Evolutionary conservation across 2,888 invertebrate species (phyloP).

Genomic region (Actias luna): DNA sequence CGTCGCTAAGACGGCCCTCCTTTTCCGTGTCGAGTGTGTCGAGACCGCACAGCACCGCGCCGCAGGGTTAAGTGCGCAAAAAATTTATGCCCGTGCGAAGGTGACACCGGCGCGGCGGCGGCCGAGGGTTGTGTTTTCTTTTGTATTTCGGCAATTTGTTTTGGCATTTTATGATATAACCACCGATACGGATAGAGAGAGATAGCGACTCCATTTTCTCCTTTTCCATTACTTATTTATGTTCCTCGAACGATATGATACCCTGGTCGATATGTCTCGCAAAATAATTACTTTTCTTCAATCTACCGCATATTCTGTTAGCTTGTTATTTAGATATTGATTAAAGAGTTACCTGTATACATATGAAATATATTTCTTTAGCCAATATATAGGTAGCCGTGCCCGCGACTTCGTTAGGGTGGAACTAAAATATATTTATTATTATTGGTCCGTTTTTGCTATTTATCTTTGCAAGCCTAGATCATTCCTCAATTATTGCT

Average conservation of each 20-base stretch:
- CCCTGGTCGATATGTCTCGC: not conserved
- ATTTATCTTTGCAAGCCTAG: too few species aligned
- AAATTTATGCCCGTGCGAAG: constrained; percentile 64
- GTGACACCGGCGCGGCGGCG: constrained; percentile 40
- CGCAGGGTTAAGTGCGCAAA: constrained; percentile 67
- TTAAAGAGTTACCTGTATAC: too few species aligned
- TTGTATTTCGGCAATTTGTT: constrained; percentile 28
- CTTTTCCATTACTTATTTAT: not conserved
- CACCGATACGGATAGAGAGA: not conserved
- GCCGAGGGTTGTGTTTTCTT: constrained; percentile 25
- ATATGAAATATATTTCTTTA: too few species aligned
- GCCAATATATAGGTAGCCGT: too few species aligned
- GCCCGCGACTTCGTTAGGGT: too few species aligned
- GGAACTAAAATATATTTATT: too few species aligned
- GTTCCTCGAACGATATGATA: not conserved
- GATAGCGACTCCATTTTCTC: not conserved
- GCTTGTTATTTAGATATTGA: too few species aligned
- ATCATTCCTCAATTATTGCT: too few species aligned
- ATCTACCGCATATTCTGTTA: too few species aligned
- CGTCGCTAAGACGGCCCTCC: constrained; percentile 68
- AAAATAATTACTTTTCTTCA: too few species aligned
- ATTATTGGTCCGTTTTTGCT: too few species aligned
- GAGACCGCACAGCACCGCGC: constrained; percentile 19
- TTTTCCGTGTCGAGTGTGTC: constrained; percentile 63
- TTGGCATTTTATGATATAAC: not conserved